Evolutionary conservation across 2,888 invertebrate genomes (phyloP).

Genomic region (Phania funesta): DNA sequence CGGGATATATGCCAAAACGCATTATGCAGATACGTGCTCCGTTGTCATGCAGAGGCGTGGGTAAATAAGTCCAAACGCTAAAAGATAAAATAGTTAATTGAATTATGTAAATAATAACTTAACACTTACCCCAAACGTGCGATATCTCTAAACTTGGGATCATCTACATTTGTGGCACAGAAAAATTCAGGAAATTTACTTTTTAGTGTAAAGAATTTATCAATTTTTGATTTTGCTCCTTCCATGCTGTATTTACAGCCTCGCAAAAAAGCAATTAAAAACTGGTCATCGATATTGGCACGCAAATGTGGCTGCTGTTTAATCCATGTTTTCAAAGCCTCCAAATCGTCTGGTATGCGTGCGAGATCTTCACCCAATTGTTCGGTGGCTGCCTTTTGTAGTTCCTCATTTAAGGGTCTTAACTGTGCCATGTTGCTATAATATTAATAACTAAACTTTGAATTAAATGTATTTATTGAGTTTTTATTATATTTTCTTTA

Average conservation of each 20-base stretch:
- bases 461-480: too few species aligned
- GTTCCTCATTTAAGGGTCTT: conserved; percentile 71
- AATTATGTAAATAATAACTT: neutral
- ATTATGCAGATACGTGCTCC: conserved; percentile 81
- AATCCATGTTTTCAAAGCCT: conserved; percentile 80
- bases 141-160: conserved; percentile 71
- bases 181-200: conserved; percentile 82
- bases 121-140: conserved; percentile 73
- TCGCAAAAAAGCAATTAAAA: conserved; percentile 81
- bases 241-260: conserved; percentile 82
- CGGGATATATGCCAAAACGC: conserved; percentile 81
- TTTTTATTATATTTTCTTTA: too few species aligned
- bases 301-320: conserved; percentile 81
- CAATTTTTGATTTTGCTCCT: conserved; percentile 82
- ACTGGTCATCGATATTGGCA: conserved; percentile 79
- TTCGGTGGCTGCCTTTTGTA: conserved; percentile 78
- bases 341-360: conserved; percentile 74
- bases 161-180: conserved; percentile 71
- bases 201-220: conserved; percentile 82
- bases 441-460: too few species aligned
- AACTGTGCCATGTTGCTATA: conserved; percentile 70
- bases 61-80: conserved; percentile 76
- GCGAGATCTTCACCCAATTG: conserved; percentile 81
- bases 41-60: conserved; percentile 78
- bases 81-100: neutral